phyloP scores from a whole-genome alignment of 1,140 invertebrate genomes.

The Cecropterus lyciades region DNA sequence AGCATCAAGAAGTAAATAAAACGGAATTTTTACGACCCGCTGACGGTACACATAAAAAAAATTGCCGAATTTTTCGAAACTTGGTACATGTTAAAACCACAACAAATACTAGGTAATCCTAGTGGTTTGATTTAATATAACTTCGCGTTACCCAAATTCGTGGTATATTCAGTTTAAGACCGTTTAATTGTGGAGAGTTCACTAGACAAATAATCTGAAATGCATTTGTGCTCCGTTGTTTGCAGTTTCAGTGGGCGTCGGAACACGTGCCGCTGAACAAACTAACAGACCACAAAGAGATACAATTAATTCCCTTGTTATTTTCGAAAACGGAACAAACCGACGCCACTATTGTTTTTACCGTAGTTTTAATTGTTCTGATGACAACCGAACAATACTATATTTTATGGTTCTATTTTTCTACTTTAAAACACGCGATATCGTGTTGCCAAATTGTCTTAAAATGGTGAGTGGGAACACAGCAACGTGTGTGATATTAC shows the following conservation, averaged over 20 bases:
- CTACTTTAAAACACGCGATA: too few species aligned
- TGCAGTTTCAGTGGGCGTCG: constrained; percentile 15
- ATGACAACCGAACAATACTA: background rate
- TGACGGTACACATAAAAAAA: too few species aligned
- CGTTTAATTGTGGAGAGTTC: constrained; percentile 26
- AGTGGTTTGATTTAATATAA: background rate
- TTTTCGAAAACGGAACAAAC: constrained; percentile 30
- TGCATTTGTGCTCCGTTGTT: constrained; percentile 13
- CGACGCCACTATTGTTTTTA: background rate
- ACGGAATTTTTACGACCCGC: too few species aligned
- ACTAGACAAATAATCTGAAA: constrained; percentile 23
- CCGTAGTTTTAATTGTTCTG: background rate
- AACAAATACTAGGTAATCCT: too few species aligned
- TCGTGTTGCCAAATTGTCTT: too few species aligned
- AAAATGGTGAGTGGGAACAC: too few species aligned
- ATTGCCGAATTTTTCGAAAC: too few species aligned
- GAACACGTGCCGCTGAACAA: constrained; percentile 36
- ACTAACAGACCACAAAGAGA: constrained; percentile 40
- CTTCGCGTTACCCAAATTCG: background rate
- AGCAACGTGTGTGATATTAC: too few species aligned
- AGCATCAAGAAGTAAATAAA: too few species aligned
- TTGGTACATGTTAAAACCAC: too few species aligned
- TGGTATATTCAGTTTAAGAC: constrained; percentile 6
- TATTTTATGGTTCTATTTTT: background rate
- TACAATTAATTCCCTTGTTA: constrained; percentile 33